These are phyloP conservation scores for Pseudorhombus dupliciocellatus DNA, from an alignment of 2,113 vertebrate species.

Conservation along the genomic window DNA sequence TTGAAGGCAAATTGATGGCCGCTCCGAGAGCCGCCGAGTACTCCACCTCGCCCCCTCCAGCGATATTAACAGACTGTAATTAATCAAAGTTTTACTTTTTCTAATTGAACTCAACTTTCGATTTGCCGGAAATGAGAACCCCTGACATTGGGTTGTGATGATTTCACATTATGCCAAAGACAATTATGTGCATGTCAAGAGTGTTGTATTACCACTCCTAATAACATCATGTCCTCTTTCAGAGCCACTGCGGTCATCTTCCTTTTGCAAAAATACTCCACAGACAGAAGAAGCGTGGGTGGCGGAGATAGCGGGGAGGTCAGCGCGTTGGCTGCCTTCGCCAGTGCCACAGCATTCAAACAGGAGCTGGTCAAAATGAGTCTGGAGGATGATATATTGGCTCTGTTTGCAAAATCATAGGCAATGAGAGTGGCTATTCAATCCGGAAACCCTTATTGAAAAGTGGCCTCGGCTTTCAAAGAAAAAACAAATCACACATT, in stretches of 20 bases:
- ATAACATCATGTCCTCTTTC: slow-evolving; percentile 65
- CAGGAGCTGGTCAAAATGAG: slow-evolving; percentile 44
- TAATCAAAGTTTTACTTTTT: slow-evolving; percentile 74
- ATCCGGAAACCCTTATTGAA: neutral
- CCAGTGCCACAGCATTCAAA: slow-evolving; percentile 38
- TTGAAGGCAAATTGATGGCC: slow-evolving; percentile 61
- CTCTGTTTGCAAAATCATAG: slow-evolving; percentile 35
- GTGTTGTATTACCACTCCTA: slow-evolving; percentile 69
- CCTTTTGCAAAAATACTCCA: slow-evolving; percentile 52
- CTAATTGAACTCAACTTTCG: slow-evolving; percentile 67
- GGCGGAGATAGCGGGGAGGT: slow-evolving; percentile 63
- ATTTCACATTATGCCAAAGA: slow-evolving; percentile 73
- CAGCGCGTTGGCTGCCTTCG: slow-evolving; percentile 43
- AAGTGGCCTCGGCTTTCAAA: slow-evolving; percentile 10
- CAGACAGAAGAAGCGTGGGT: slow-evolving; percentile 68
- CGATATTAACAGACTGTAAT: slow-evolving; percentile 70
- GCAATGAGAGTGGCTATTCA: slow-evolving; percentile 12
- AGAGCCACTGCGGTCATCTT: slow-evolving; percentile 57
- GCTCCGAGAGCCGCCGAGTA: slow-evolving; percentile 33
- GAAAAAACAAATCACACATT: neutral
- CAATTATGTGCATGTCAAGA: slow-evolving; percentile 76
- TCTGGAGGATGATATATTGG: slow-evolving; percentile 39
- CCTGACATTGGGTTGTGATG: slow-evolving; percentile 68
- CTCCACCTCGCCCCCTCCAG: slow-evolving; percentile 36
- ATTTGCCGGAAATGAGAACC: slow-evolving; percentile 62